These are phyloP conservation scores for Ceratina calcarata DNA, from an alignment of 1,140 invertebrate genomes.

Conservation along the genomic window DNA sequence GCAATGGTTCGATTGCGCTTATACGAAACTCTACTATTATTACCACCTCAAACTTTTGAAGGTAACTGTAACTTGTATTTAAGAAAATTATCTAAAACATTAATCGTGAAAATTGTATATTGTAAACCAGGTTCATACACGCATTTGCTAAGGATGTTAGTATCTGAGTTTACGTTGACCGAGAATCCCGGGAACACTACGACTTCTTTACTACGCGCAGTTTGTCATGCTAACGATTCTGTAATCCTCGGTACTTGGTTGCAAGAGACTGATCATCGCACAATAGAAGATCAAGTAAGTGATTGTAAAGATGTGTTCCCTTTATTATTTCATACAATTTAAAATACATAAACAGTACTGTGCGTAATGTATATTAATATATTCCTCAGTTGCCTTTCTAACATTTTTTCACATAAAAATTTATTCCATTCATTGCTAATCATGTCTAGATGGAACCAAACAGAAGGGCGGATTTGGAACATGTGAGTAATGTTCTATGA, in stretches of 20 bases:
- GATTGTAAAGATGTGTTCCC: neutral
- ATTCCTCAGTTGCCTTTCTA: neutral
- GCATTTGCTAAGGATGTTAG: conserved; percentile 93
- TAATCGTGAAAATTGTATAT: too few species aligned
- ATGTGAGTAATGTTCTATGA: conserved; percentile 83
- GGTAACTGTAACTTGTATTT: conserved; percentile 77
- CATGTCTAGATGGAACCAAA: conserved; percentile 87
- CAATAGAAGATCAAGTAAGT: conserved; percentile 97
- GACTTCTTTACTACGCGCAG: conserved; percentile 90
- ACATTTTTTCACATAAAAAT: conserved; percentile 25
- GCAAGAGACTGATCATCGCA: conserved; percentile 97
- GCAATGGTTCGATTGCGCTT: conserved; percentile 95
- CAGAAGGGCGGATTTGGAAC: conserved; percentile 86
- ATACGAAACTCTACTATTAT: conserved; percentile 92
- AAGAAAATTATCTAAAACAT: neutral
- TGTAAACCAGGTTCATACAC: conserved; percentile 86
- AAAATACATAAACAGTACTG: too few species aligned
- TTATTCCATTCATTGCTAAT: conserved; percentile 48
- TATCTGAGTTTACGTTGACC: conserved; percentile 97
- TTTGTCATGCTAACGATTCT: conserved; percentile 95
- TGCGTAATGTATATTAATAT: too few species aligned
- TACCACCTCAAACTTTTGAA: conserved; percentile 92
- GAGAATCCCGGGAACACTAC: conserved; percentile 97
- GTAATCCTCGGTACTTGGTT: conserved; percentile 93
- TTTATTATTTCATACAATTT: neutral